Evolutionary conservation across 2,797 vertebrate species (phyloP), one percentile per base, ranked within the genome.

Genomic region (Propithecus perrieri): DNA sequence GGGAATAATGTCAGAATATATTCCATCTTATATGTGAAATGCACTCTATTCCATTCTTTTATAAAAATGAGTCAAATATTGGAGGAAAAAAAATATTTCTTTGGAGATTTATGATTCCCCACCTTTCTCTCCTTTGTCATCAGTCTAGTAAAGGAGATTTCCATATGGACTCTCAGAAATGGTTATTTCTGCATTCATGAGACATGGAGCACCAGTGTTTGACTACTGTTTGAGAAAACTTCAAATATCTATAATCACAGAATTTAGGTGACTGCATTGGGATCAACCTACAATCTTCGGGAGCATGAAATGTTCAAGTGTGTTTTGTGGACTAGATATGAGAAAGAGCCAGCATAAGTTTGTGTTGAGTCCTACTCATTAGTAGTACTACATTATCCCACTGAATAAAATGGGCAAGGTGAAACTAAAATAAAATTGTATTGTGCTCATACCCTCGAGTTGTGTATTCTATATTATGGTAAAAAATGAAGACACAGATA

Each of bases 41-140:
- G 7, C 10, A 84, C 69, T 83, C n/a, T 69, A 72, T 83, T 88
- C 26, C 55, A 67, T 85, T 91, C 20, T 55, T 74, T 86, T 91
- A 88, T 74, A 83, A 93, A 95, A 97, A 18, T 85, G 76, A 83
- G 76, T 80, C 63, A 89, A 93, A 85, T 90, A 80, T 65, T n/a
- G 61, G 30, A 63, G 33, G 84, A 59, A 38, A 38, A 57, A 91
- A 92, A 24, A 61, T 18, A 48, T 74, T 79, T 92, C 13, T 94
- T 95, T 85, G 50, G 46, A 22, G n/a, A 93, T 94, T 63, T 86
- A 38, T 94, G 61, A 81, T 89, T 93, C 35, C 38, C 17, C 5
- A 86, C 7, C 26, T 91, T 81, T 10, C 13, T 41, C 61, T 67
- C 74, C 22, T 67, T 71, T n/a, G 26, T 67, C 43, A 75, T 20